Percentiles rank a stretch among this genome's conserved stretches.
Conservation (phyloP, 1,140 invertebrate genomes). For the Lepidurus arcticus region DNA sequence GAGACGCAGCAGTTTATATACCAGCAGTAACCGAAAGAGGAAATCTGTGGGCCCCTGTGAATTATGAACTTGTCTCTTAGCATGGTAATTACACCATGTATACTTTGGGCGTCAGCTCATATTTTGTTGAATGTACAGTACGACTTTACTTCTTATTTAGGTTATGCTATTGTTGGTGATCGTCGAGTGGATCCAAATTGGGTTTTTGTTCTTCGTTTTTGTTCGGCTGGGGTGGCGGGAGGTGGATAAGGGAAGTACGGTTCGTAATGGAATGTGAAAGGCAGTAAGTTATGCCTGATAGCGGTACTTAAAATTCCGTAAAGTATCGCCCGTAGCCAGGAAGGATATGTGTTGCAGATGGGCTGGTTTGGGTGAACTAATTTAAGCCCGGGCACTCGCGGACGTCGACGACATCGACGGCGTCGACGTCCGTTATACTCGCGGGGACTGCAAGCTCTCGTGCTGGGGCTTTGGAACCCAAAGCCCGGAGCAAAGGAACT, state of each 20-base stretch:
- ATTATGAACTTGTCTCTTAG: not conserved
- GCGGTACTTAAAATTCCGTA: conserved; percentile 15
- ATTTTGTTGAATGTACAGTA: not conserved
- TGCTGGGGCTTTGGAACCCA: not conserved
- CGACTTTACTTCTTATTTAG: not conserved
- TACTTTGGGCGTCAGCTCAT: not conserved
- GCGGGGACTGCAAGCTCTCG: not conserved
- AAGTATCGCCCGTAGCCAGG: not conserved
- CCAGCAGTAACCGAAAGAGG: not conserved
- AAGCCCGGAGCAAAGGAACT: not conserved
- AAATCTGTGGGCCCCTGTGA: not conserved
- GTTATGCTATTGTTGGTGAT: not conserved
- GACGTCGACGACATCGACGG: not conserved
- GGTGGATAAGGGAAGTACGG: not conserved
- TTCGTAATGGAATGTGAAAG: conserved; percentile 10
- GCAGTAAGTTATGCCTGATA: conserved; percentile 19
- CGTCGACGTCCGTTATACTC: not conserved
- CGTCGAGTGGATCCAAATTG: conserved; percentile 14
- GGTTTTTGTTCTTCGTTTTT: not conserved
- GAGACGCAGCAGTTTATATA: not conserved
- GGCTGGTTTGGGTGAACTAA: not conserved
- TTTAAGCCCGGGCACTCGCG: not conserved
- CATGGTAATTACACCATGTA: not conserved
- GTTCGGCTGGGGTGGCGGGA: not conserved
- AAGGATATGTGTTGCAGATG: conserved; percentile 21